Evolutionary conservation across 2,888 invertebrate genomes (phyloP).

Genomic region (Arrhopalites spinosus): DNA sequence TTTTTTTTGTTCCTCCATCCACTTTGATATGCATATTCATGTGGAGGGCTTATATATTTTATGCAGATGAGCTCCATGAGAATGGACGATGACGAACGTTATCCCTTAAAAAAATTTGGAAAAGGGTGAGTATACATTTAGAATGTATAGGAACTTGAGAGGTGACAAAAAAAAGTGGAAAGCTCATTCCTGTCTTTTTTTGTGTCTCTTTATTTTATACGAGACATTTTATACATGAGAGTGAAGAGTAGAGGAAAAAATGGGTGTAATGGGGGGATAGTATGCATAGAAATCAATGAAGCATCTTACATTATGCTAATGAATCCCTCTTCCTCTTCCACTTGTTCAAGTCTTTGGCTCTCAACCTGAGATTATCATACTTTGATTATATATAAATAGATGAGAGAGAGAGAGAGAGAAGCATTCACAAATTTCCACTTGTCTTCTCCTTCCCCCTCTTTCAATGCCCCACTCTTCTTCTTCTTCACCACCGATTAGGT

Average conservation of each 20-base stretch:
- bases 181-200: neutral
- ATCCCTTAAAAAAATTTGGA: neutral
- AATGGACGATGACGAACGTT: neutral
- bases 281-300: conserved; percentile 42
- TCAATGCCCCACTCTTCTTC: conserved; percentile 31
- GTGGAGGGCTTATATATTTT: neutral
- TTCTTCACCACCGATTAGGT: conserved; percentile 14
- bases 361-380: neutral
- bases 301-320: conserved; percentile 41
- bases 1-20: neutral
- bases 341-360: conserved; percentile 9
- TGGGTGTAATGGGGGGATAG: conserved; percentile 19
- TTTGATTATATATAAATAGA: neutral
- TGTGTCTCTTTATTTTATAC: conserved; percentile 8
- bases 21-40: neutral
- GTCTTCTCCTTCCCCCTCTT: conserved; percentile 20
- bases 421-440: conserved; percentile 31
- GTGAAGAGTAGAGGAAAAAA: conserved; percentile 11
- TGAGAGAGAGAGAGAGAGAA: neutral
- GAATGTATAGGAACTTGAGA: conserved; percentile 14
- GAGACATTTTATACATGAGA: conserved; percentile 37
- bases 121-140: neutral
- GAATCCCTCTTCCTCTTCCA: conserved; percentile 38
- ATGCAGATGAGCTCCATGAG: conserved; percentile 1
- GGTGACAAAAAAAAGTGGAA: conserved; percentile 14